A percentile compares a stretch with the other conserved stretches of the same genome.
These are phyloP conservation scores for Sipha flava DNA, from an alignment of 1,140 invertebrate genomes.

Conservation along the genomic window DNA sequence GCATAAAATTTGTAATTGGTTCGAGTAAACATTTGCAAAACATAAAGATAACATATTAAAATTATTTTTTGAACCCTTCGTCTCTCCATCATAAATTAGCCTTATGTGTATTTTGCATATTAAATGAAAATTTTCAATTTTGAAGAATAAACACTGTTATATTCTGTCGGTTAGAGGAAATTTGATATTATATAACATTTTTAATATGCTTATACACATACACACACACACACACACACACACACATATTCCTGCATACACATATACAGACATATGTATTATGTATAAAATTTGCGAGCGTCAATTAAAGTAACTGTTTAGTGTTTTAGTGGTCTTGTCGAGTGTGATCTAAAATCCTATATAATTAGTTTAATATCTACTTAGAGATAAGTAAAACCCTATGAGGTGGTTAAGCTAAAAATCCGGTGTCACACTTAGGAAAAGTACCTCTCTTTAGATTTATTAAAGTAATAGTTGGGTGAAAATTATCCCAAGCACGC, in stretches of 20 bases:
- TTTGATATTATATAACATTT: neutral
- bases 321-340: neutral
- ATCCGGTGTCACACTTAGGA: neutral
- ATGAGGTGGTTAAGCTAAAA: neutral
- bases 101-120: neutral
- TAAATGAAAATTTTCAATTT: neutral
- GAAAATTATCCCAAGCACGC: constrained; percentile 1
- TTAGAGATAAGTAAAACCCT: neutral
- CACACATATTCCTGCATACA: too few relatives aligned
- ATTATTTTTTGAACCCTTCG: neutral
- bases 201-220: too few relatives aligned
- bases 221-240: too few relatives aligned
- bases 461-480: neutral
- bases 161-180: neutral
- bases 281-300: neutral
- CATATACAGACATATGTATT: too few relatives aligned
- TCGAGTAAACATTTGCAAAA: neutral
- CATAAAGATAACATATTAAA: neutral
- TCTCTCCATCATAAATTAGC: neutral
- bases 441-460: neutral
- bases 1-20: neutral
- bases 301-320: neutral
- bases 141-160: neutral
- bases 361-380: neutral
- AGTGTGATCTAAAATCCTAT: neutral